Percentiles rank a stretch among this genome's conserved stretches.
Evolutionary conservation across 1,140 invertebrate species (phyloP).

Genomic region (Phocides pigmalion): DNA sequence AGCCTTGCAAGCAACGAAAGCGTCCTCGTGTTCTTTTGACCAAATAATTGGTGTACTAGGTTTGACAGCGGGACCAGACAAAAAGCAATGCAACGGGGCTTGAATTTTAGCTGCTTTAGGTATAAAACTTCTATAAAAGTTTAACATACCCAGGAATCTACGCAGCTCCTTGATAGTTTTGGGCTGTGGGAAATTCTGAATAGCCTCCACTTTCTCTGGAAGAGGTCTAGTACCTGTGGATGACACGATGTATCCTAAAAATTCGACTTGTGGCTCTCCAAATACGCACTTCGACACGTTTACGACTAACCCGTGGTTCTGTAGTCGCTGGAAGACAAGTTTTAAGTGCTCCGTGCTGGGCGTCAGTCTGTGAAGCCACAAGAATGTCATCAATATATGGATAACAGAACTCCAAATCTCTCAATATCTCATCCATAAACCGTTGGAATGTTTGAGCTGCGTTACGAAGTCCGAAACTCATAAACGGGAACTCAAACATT

Average conservation of each 20-base stretch:
- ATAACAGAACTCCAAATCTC: no score
- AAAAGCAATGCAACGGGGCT: not conserved
- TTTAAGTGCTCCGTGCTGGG: no score
- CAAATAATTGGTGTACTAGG: slow-evolving; percentile 7
- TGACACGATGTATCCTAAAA: not conserved
- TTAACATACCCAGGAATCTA: not conserved
- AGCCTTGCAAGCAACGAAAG: not conserved
- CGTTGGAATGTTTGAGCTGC: no score
- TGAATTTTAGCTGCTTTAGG: not conserved
- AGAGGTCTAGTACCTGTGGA: not conserved
- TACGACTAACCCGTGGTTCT: not conserved
- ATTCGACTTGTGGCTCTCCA: not conserved
- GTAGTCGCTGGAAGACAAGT: not conserved
- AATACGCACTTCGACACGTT: not conserved
- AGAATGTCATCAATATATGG: no score
- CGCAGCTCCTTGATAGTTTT: not conserved
- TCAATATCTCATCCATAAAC: no score
- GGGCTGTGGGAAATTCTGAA: not conserved
- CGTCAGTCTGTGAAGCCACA: not conserved
- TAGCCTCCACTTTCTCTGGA: not conserved
- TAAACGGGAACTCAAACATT: no score
- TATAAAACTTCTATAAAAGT: not conserved
- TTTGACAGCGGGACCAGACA: not conserved
- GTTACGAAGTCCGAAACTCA: no score
- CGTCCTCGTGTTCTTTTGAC: not conserved